Evolutionary conservation across 2,888 invertebrate genomes (phyloP).

Genomic region (Molorchus minor): DNA sequence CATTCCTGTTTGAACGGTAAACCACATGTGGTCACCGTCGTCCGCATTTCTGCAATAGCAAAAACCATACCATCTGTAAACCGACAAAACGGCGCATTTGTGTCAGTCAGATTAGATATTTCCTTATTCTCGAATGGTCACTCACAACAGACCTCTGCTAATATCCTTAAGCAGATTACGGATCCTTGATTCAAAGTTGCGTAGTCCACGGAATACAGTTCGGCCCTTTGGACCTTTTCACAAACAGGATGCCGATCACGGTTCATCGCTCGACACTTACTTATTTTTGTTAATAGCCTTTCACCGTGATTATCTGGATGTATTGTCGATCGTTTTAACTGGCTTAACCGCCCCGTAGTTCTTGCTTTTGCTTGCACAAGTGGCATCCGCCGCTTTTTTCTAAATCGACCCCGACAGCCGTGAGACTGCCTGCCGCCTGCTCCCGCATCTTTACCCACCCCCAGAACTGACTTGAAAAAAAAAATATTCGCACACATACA

Average conservation of each 20-base stretch:
- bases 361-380: constrained; percentile 52
- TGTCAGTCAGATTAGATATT: constrained; percentile 55
- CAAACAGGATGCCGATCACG: constrained; percentile 51
- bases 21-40: constrained; percentile 18
- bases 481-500: too few species aligned
- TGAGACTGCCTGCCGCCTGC: constrained; percentile 24
- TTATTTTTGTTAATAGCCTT: constrained; percentile 49
- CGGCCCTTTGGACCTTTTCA: constrained; percentile 40
- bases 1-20: not conserved
- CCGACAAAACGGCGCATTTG: constrained; percentile 36
- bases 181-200: constrained; percentile 48
- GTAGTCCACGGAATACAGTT: constrained; percentile 36
- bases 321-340: constrained; percentile 59
- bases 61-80: constrained; percentile 37
- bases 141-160: constrained; percentile 58
- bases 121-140: constrained; percentile 59
- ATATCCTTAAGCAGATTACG: constrained; percentile 62
- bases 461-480: too few species aligned
- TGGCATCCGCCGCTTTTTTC: constrained; percentile 48
- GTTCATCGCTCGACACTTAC: constrained; percentile 46
- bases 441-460: not conserved
- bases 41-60: not conserved
- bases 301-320: constrained; percentile 48
- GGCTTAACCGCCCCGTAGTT: constrained; percentile 59
- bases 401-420: constrained; percentile 47